Evolutionary conservation across 1,140 invertebrate genomes (phyloP).

Genomic region (Plodia interpunctella): DNA sequence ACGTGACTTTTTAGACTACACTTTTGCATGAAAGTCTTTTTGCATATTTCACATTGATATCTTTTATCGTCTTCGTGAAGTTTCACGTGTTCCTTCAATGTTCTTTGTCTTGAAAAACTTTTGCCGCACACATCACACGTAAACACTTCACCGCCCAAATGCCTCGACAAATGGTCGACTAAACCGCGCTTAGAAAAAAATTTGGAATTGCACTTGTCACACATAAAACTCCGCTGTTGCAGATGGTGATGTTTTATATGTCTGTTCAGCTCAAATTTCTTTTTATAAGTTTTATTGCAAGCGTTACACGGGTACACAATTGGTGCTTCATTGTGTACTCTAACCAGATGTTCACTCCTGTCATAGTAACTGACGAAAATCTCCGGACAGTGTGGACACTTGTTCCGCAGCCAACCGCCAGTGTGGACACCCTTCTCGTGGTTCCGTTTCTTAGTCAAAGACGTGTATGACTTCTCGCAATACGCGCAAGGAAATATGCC

Average conservation of each 20-base stretch:
- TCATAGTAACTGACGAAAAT: conserved; percentile 73
- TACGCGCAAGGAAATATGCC: conserved; percentile 62
- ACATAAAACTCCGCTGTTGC: conserved; percentile 65
- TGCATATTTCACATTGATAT: conserved; percentile 79
- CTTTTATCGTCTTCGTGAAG: conserved; percentile 79
- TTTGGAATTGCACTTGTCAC: conserved; percentile 68
- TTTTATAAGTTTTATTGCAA: conserved; percentile 69
- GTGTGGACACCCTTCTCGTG: conserved; percentile 67
- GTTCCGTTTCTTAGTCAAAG: conserved; percentile 61
- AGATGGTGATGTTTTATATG: conserved; percentile 71
- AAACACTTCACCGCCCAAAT: conserved; percentile 58
- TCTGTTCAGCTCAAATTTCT: conserved; percentile 63
- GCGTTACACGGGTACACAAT: conserved; percentile 68
- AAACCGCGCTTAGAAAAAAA: conserved; percentile 71
- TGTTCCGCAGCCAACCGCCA: conserved; percentile 64
- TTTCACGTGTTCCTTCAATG: conserved; percentile 84
- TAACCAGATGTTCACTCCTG: conserved; percentile 61
- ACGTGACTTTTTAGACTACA: conserved; percentile 72
- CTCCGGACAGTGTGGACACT: conserved; percentile 70
- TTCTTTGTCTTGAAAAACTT: conserved; percentile 83
- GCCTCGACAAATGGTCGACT: conserved; percentile 58
- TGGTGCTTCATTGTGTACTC: conserved; percentile 60
- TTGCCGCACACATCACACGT: conserved; percentile 87
- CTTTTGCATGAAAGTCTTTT: conserved; percentile 80
- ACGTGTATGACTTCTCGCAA: conserved; percentile 60